Base-by-base conservation (phyloP, 2,888 invertebrate genomes). In the Carcina quercana region DNA sequence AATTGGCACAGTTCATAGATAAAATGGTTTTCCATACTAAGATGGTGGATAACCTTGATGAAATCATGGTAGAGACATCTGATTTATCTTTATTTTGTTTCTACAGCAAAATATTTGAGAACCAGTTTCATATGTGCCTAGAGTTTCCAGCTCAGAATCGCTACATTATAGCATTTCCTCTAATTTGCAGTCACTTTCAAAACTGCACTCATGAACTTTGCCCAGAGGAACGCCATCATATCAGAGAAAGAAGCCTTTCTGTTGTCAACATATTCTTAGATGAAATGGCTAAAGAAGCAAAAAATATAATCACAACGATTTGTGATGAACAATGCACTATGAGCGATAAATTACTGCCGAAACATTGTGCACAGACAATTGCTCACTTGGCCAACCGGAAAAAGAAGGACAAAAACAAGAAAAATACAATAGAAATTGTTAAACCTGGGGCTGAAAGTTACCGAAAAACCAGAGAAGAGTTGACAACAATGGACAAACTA, bases 131-230 rank as follows among this genome's bases (percentile, higher is more conserved):
- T 60, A 96, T 97, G 95, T 98, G 98, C 73, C 85, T 99, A 47
- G 98, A 98, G 70, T 97, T 99, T 65, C 98, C 99, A 15, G 97
- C 98, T 13, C 99, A 99, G 76, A 97, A 97, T 73, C 90, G 99
- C 24, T 99, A 94, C 66, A 97, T 98, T 43, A 94, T 98, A 45
- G 96, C 98, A 30, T 99, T 99, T 70, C 99, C 99, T 5, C 86
- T 98, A 34, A 95, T 99, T 50, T 98, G 98, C 73, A 94, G 96
- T 43, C 98, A 99, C 72, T 99, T 98, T 64, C 96, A 97, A 79
- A 94, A 96, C 61, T 96, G 97, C 60, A 97, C 98, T 0, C 98
- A 99, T 74, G 97, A 98, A 65, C 87, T 99, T 54, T 99, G 98
- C 53, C 99, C 99, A 0, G 99, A 99, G 78, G 98, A 99, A 78